Evolutionary conservation across 2,888 invertebrate species (phyloP), one percentile per base, ranked within the genome.

Genomic region (Bellardia bayeri): DNA sequence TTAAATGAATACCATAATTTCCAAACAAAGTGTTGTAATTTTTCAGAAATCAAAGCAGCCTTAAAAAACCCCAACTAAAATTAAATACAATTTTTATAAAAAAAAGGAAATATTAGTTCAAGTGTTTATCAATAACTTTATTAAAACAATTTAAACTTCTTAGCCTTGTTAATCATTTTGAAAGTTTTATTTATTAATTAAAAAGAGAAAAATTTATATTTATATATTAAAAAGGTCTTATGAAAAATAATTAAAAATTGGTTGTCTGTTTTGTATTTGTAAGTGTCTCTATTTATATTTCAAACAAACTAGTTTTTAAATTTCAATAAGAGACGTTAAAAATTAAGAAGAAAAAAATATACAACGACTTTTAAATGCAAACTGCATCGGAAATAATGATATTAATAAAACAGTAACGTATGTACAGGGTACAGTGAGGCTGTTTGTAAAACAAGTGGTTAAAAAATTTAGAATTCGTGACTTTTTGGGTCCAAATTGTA

Each of bases 201-300:
- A 13, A 71, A 54, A 64, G 7, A 51, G 37, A 61, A 30, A 68
- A 69, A 61, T 11, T 61, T 33, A 49, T 49, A 56, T 37, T 45
- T 45, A 74, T 45, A 45, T 64, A 69, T 40, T 66, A 87, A 87
- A 85, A 85, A 87, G 87, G 87, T 87, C 87, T 82, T 76, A 23
- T 30, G 45, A 68, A 63, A 82, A 81, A 54, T 74, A 74, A 63
- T 49, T 51, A 42, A 74, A 82, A 72, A 87, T 72, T 45, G n/a
- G 16, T 40, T 69, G 30, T 45, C n/a, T 69, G 9, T 63, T 30
- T 56, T 72, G 11, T 58, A n/a, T 69, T 61, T 76, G 5, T 30
- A 78, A 40, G 49, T 69, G 68, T 58, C 56, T 68, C 1, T 40
- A 72, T 68, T 54, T 58, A 74, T 23, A 33, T 33, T 78, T 64